Conservation (phyloP, 1,140 invertebrate species). For the Protaetia brevitarsis region DNA sequence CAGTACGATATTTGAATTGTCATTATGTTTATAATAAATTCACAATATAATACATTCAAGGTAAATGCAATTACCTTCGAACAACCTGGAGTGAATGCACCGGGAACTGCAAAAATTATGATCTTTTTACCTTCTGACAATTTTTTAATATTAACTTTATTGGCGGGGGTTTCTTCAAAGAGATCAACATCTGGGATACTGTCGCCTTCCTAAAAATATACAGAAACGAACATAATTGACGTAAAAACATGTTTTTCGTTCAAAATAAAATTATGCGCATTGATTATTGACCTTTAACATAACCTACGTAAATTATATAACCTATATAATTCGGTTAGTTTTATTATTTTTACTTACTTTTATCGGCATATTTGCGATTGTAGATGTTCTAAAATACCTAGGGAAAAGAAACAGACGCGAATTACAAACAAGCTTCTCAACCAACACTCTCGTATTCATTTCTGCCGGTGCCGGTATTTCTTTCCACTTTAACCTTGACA, state of each 20-base stretch:
- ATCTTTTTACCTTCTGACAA: conserved; percentile 77
- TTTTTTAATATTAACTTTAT: conserved; percentile 77
- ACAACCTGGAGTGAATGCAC: conserved; percentile 94
- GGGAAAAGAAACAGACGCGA: background rate
- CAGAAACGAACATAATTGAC: conserved; percentile 31
- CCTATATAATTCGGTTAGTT: conserved; percentile 18
- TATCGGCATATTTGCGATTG: conserved; percentile 32
- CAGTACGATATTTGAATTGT: too few species aligned
- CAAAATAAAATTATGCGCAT: background rate
- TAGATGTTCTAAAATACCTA: background rate
- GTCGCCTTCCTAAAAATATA: conserved; percentile 71
- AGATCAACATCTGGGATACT: conserved; percentile 75
- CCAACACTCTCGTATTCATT: background rate
- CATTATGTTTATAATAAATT: too few species aligned
- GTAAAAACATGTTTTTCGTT: conserved; percentile 3
- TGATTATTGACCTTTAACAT: background rate
- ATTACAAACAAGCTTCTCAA: background rate
- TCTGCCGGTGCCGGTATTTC: conserved; percentile 2
- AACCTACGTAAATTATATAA: background rate
- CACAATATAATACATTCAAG: too few species aligned
- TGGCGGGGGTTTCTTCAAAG: conserved; percentile 79
- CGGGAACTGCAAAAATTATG: conserved; percentile 87
- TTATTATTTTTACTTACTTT: conserved; percentile 26
- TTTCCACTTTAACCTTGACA: background rate
- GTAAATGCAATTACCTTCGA: conserved; percentile 79